These are phyloP conservation scores for Merops nubicus DNA, from an alignment of 2,113 vertebrate genomes.

Conservation along the genomic window DNA sequence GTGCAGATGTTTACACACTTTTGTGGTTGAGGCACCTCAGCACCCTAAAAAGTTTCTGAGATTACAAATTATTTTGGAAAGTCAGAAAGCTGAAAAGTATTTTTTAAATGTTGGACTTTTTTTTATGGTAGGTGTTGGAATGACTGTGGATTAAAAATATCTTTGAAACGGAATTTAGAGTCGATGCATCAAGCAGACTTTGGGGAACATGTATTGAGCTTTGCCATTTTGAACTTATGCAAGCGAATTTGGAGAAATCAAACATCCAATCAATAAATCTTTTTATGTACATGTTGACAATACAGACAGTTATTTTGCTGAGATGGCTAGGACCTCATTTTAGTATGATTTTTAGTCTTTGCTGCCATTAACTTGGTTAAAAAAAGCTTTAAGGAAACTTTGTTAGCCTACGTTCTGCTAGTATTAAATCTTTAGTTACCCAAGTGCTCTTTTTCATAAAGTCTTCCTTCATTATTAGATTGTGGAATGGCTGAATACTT, in stretches of 20 bases:
- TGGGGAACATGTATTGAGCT: neutral
- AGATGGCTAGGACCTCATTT: neutral
- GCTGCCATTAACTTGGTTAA: neutral
- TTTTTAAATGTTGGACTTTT: neutral
- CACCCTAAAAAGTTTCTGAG: neutral
- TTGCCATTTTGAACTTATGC: neutral
- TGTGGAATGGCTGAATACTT: neutral
- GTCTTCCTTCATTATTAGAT: neutral
- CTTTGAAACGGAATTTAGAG: neutral
- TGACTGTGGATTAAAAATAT: neutral
- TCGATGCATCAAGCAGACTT: neutral
- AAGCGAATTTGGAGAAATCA: neutral
- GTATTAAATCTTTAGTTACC: neutral
- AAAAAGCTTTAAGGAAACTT: neutral
- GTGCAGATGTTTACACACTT: neutral
- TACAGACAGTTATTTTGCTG: neutral
- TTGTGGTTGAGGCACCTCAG: neutral
- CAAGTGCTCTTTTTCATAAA: neutral
- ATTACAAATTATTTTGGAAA: neutral
- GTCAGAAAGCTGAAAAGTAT: neutral
- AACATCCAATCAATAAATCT: no score
- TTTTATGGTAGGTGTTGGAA: neutral
- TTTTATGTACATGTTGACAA: no score
- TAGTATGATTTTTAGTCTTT: neutral
- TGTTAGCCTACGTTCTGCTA: neutral